Percentiles rank a stretch among this genome's conserved stretches.
phyloP scores from a whole-genome alignment of 2,797 vertebrate species.

The Molossus alvarezi region DNA sequence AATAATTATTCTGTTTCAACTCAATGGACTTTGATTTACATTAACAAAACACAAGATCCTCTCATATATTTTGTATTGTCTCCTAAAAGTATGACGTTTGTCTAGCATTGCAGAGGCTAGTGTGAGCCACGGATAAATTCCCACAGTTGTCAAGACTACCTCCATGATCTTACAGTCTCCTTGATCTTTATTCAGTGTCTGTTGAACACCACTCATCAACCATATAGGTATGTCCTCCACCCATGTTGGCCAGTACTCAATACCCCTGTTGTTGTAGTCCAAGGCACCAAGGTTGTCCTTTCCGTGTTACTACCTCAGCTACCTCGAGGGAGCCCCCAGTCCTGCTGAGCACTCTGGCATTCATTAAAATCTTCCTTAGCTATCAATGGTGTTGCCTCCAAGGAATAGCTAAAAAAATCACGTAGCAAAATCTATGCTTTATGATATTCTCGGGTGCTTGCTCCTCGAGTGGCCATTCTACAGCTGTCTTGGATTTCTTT shows the following conservation, averaged over 20 bases:
- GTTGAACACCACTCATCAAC: not conserved
- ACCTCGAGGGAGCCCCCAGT: not conserved
- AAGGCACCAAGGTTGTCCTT: not conserved
- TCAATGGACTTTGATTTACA: not conserved
- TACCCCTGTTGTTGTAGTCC: not conserved
- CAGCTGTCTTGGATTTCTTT: not conserved
- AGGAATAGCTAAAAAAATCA: not conserved
- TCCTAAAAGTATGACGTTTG: not conserved
- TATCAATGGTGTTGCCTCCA: not conserved
- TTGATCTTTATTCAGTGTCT: not conserved
- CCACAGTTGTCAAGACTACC: not conserved
- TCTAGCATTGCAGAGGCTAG: not conserved
- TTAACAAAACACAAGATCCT: not conserved
- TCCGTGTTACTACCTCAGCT: not conserved
- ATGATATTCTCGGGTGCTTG: not conserved
- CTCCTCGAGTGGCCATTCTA: not conserved
- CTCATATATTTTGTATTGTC: not conserved
- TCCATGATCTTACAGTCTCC: not conserved
- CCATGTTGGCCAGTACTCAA: not conserved
- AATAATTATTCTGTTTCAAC: not conserved
- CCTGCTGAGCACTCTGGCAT: not conserved
- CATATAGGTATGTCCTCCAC: not conserved
- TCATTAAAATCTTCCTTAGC: not conserved
- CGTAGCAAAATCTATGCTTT: not conserved
- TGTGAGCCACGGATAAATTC: not conserved